These are phyloP conservation scores for Cygnus atratus DNA, from an alignment of 2,113 vertebrate species.

Conservation along the genomic window DNA sequence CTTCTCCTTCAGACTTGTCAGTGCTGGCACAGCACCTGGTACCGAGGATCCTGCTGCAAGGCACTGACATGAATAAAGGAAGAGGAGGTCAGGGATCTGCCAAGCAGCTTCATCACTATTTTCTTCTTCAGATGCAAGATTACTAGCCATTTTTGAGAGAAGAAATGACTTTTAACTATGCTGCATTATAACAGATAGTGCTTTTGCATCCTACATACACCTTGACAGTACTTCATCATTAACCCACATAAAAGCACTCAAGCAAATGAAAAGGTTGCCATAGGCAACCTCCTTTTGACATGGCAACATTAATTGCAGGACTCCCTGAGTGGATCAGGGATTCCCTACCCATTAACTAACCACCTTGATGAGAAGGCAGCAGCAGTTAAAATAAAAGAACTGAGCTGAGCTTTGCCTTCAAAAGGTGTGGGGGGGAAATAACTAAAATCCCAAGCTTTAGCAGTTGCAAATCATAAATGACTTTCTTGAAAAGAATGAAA, in stretches of 20 bases:
- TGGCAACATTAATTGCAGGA: neutral
- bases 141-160: neutral
- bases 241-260: neutral
- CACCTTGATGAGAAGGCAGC: neutral
- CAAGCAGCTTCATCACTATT: neutral
- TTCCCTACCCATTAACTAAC: constrained; percentile 21
- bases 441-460: neutral
- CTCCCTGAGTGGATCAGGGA: neutral
- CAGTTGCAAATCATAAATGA: neutral
- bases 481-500: neutral
- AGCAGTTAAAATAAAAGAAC: neutral
- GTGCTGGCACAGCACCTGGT: fast-evolving
- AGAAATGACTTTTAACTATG: neutral
- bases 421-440: neutral
- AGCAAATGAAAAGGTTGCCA: constrained; percentile 36
- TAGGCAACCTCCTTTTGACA: neutral
- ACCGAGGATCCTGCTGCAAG: neutral
- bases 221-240: neutral
- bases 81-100: neutral
- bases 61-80: neutral
- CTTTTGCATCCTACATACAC: neutral
- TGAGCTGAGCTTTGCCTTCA: neutral
- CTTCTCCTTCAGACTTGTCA: neutral
- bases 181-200: neutral
- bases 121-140: neutral